Evolutionary conservation across 2,888 invertebrate species (phyloP).

Genomic region (Dione juno): DNA sequence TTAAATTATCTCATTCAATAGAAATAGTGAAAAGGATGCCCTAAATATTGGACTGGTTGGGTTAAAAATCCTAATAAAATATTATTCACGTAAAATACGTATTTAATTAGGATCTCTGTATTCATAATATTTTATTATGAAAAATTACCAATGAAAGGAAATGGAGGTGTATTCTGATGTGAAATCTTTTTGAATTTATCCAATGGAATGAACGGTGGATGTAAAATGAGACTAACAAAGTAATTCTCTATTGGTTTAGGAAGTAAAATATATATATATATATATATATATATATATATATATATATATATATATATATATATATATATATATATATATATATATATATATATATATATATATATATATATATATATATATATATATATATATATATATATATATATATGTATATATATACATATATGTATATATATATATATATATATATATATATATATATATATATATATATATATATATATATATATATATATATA

Average conservation of each 20-base stretch:
- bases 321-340: not conserved
- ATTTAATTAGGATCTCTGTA: constrained; percentile 19
- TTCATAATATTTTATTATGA: constrained; percentile 14
- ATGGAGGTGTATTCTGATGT: not conserved
- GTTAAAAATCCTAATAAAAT: constrained; percentile 1
- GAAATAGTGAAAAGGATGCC: constrained; percentile 7
- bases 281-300: not conserved
- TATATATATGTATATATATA: not conserved
- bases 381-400: not conserved
- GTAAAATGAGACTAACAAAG: not conserved
- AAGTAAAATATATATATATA: not conserved
- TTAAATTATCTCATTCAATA: constrained; percentile 6
- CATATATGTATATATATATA: not conserved
- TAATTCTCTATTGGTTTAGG: not conserved
- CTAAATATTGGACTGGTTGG: constrained; percentile 19
- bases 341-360: not conserved
- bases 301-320: not conserved
- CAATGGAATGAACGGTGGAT: constrained; percentile 3
- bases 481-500: not conserved
- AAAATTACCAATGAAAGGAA: constrained; percentile 16
- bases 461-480: not conserved
- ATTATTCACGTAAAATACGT: constrained; percentile 12
- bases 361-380: not conserved
- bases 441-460: not conserved
- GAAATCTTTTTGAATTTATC: constrained; percentile 17